Evolutionary conservation across 2,113 vertebrate species (phyloP).

Genomic region (Elachura formosa): DNA sequence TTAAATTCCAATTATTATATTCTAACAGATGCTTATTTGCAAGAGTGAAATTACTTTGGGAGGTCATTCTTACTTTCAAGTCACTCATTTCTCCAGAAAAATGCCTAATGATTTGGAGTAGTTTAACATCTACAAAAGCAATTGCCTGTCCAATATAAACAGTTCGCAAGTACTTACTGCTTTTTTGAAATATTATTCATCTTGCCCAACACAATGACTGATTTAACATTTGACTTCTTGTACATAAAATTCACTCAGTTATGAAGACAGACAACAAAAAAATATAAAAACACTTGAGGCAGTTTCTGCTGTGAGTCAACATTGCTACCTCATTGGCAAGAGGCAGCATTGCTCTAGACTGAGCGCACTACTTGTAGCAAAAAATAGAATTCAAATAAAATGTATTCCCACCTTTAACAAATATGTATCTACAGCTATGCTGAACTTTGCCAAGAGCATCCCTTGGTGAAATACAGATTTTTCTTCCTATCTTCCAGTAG

Average conservation of each 20-base stretch:
- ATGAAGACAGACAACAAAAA: background rate
- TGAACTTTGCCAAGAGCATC: slow-evolving; percentile 2
- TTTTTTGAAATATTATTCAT: background rate
- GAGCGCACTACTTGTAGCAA: background rate
- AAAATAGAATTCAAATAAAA: background rate
- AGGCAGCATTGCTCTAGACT: background rate
- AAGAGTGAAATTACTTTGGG: background rate
- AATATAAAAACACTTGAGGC: background rate
- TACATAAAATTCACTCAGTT: background rate
- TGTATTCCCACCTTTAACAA: background rate
- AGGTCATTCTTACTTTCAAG: background rate
- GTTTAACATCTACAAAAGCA: background rate
- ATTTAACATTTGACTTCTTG: background rate
- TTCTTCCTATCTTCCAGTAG: background rate
- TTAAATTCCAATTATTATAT: background rate
- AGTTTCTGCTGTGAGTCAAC: background rate
- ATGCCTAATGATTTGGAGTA: background rate
- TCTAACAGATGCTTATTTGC: background rate
- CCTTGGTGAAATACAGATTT: background rate
- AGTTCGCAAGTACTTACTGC: background rate
- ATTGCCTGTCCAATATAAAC: background rate
- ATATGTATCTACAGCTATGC: background rate
- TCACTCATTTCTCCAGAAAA: background rate
- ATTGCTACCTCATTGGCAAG: background rate
- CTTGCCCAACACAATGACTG: background rate